These are phyloP conservation scores for Aphyosemion australe DNA, from an alignment of 2,113 vertebrate genomes.

Conservation along the genomic window DNA sequence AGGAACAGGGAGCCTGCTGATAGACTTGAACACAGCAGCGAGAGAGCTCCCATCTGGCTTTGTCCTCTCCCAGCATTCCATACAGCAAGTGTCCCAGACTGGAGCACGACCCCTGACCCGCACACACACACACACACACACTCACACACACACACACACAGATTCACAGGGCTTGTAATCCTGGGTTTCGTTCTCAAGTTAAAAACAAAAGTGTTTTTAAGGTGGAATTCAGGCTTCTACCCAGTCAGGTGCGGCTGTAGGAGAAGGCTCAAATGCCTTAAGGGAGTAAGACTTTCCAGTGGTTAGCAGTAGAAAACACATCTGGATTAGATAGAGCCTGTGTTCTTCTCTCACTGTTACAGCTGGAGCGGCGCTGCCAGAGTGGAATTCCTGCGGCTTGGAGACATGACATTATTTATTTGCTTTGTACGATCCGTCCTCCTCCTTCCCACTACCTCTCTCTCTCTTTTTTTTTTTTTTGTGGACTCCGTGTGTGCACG, in stretches of 20 bases:
- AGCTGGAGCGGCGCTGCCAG: constrained; percentile 82
- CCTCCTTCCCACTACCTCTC: constrained; percentile 73
- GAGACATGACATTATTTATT: constrained; percentile 90
- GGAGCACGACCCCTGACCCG: constrained; percentile 63
- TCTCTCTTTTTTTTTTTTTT: constrained; percentile 51
- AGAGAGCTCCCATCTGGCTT: constrained; percentile 76
- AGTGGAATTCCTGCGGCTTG: constrained; percentile 91
- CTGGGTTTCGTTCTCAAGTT: too few relatives aligned
- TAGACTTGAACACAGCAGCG: constrained; percentile 51
- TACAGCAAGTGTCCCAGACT: constrained; percentile 71
- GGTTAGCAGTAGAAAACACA: constrained; percentile 80
- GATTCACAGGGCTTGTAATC: too few relatives aligned
- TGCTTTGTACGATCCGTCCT: constrained; percentile 84
- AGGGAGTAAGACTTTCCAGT: constrained; percentile 65
- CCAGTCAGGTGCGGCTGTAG: constrained; percentile 64
- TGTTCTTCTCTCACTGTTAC: constrained; percentile 84
- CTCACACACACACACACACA: too few relatives aligned
- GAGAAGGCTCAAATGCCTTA: constrained; percentile 43
- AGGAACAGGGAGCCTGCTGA: constrained; percentile 33
- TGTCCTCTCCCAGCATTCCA: constrained; percentile 75
- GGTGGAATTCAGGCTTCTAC: constrained; percentile 60
- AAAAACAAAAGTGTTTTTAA: constrained; percentile 1
- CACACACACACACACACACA: too few relatives aligned
- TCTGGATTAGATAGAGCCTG: constrained; percentile 88
- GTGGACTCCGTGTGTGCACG: constrained; percentile 79